Evolutionary conservation across 2,888 invertebrate species (phyloP), one percentile per base, ranked within the genome.

Genomic region (Alsophila aescularia): DNA sequence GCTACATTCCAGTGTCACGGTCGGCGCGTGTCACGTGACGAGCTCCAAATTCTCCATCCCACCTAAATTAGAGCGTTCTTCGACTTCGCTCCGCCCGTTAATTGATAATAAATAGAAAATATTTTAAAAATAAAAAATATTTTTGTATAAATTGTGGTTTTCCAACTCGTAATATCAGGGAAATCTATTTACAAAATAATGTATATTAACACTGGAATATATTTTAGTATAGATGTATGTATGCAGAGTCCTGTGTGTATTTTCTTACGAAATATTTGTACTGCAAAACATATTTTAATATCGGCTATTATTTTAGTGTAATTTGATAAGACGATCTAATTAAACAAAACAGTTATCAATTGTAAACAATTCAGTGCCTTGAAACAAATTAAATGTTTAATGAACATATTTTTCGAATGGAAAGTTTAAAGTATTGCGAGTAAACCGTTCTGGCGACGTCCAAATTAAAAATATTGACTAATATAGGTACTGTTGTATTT

Each of bases 221-320:
- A 88, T 90, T 86, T 85, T 86, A 87, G 81, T 85, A 85, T 86
- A 87, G 81, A 83, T 81, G 81, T 86, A 84, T 87, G 87, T 86
- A 86, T 85, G 85, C 85, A 87, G 86, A 90, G 85, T 83, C 82
- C 82, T 79, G 85, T 78, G 83, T 85, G 88, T 91, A 91, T 90
- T 91, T 90, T 91, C 87, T 83, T 88, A 90, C 79, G 76, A 84
- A 81, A 83, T 85, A 85, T 88, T 89, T 89, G 86, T 86, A 85
- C 79, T 82, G 79, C 81, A 66, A 85, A 69, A 83, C 24, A 85
- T 88, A 90, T 89, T 88, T 87, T 85, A 85, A 83, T 87, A 89
- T 88, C 87, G 90, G 90, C 90, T 90, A 89, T 88, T 89, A 85
- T 79, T 81, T 78, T 87, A 90, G 85, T 73, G 68, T 88, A 87